Evolutionary conservation across 2,888 invertebrate species (phyloP), one percentile per base, ranked within the genome.

Genomic region (Masnerella sp.): DNA sequence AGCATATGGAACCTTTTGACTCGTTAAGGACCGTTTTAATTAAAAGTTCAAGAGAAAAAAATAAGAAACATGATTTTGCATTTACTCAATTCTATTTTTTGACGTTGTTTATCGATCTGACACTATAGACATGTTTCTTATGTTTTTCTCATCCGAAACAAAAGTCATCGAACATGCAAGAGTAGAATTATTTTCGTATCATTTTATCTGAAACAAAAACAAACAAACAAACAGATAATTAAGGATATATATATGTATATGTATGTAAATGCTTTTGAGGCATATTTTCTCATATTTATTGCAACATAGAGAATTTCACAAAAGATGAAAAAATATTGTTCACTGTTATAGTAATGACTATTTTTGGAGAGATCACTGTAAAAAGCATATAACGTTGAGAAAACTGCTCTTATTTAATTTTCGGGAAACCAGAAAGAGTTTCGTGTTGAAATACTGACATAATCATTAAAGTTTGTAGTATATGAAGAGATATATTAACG

Each of bases 31-130:
- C 25, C 14, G 7, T 12, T 51, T 9, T 18, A 30, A 34, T 62
- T 51, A 51, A 62, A 62, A 43, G 62, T 62, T 30, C 42, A 51
- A 68, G 45, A 43, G 36, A 9, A 52, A 68, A 15, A 30, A 45
- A 56, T 68, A 45, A 43, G 58, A 58, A 51, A 38, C 34, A n/a
- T 40, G 28, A 17, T 62, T 30, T 22, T 43, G 9, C 28, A 61
- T 54, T 58, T 11, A 49, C 8, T 18, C 14, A 12, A 45, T 59
- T 45, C n/a, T n/a, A n/a, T n/a, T 58, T 45, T 52, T 64, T 52
- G 20, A 54, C 36, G 42, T 18, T 28, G n/a, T 58, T 25, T 28
- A 42, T 42, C 20, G 15, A 32, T 22, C 30, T 11, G n/a, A 32
- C 14, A 38, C n/a, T 38, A 9, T 15, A 47, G 7, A 12, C 7